Evolutionary conservation across 2,888 invertebrate genomes (phyloP), one percentile per base, ranked within the genome.

Genomic region (Stegophylla sp.): DNA sequence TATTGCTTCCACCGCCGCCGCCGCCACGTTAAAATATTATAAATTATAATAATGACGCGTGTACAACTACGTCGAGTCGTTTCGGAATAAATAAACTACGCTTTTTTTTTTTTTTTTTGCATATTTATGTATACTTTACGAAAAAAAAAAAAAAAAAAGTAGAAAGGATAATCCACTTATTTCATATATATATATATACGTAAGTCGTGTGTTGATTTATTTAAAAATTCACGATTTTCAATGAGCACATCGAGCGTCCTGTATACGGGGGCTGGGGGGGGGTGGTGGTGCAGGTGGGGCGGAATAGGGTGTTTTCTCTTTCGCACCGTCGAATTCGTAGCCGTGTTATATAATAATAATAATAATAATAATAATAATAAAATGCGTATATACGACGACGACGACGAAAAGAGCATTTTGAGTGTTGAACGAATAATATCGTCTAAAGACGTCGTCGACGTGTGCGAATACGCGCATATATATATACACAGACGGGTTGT

Each of bases 251-350:
- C 34, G 34, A 34, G n/a, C n/a, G n/a, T n/a, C n/a, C n/a, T n/a
- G n/a, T n/a, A n/a, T 64, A 64, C 15, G 28, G 1, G 28, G 13
- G 20, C 28, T n/a, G 28, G 20, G 26, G 3, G 53, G 43, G 43
- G 5, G 10, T 43, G 10, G 61, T 0, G 17, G 23, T 63, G 34
- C 23, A 61, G 45, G 34, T n/a, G 12, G 53, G 23, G 43, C 43
- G 43, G 10, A 12, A 72, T 7, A 56, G 69, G 61, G 41, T 48
- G 59, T 71, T 48, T 61, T 51, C 56, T 63, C 56, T 63, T 63
- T 71, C 79, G 79, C 79, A 79, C 79, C 79, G 23, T 48, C 61
- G 79, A 69, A 71, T 79, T 71, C 61, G 71, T 79, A 69, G 73
- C 26, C 17, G 28, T 69, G 71, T 59, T 34, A 51, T 9, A 17